phyloP scores from a whole-genome alignment of 2,113 vertebrate genomes.

The Alectura lathami region DNA sequence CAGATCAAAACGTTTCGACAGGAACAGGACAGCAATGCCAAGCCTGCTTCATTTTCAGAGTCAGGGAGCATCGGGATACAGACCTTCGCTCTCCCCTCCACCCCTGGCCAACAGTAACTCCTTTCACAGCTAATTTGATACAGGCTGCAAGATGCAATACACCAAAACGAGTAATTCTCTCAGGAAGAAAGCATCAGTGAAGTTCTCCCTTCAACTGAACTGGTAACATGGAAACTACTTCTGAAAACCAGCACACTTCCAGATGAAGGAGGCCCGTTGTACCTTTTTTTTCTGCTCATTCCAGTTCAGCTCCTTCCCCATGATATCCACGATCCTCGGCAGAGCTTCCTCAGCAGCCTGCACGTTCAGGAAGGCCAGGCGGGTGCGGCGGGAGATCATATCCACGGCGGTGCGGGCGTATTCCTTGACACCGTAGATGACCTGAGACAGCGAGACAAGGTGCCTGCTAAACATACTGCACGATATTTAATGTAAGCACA shows the following conservation, averaged over 20 bases:
- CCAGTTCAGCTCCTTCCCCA: conserved; percentile 93
- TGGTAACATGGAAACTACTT: background rate
- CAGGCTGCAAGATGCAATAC: background rate
- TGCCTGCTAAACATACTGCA: background rate
- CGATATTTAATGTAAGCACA: no score
- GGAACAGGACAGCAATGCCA: background rate
- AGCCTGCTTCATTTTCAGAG: background rate
- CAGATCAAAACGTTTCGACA: background rate
- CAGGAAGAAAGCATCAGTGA: background rate
- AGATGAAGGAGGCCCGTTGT: background rate
- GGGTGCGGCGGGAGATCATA: conserved; percentile 90
- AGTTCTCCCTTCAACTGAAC: background rate
- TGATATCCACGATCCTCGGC: conserved; percentile 91
- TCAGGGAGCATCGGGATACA: background rate
- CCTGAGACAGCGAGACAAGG: conserved; percentile 65
- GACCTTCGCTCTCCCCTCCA: background rate
- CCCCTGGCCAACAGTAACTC: background rate
- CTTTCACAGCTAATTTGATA: background rate
- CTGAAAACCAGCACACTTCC: background rate
- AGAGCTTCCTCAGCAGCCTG: conserved; percentile 96
- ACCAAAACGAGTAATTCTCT: background rate
- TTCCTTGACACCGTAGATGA: conserved; percentile 90
- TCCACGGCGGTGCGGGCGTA: conserved; percentile 94
- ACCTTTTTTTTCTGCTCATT: conserved; percentile 86
- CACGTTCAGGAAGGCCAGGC: conserved; percentile 94